Evolutionary conservation across 2,888 invertebrate genomes (phyloP).

Genomic region (Lochmaea crataegi): DNA sequence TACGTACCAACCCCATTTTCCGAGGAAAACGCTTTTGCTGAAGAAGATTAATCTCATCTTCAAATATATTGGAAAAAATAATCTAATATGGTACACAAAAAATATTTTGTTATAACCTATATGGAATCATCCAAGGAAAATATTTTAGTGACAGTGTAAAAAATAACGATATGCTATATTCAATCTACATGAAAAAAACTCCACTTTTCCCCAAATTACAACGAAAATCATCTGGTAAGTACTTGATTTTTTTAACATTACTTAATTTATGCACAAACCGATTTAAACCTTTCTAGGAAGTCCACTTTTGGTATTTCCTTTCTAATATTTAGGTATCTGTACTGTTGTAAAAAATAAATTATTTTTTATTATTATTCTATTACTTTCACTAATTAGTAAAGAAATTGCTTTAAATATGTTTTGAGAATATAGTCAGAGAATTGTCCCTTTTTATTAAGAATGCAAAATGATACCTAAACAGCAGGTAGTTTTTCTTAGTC

Average conservation of each 20-base stretch:
- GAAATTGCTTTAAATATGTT: background rate
- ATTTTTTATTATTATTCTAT: constrained; percentile 1
- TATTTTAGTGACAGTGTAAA: constrained; percentile 34
- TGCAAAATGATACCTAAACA: background rate
- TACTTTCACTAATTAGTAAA: background rate
- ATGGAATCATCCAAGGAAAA: constrained; percentile 17
- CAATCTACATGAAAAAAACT: constrained; percentile 34
- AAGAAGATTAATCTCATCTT: background rate
- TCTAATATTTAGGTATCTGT: background rate
- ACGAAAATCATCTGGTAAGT: constrained; percentile 34
- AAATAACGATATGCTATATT: constrained; percentile 34
- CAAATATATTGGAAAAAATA: background rate
- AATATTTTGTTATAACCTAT: constrained; percentile 18
- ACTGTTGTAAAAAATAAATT: background rate
- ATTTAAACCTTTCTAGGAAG: background rate
- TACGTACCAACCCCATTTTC: constrained; percentile 17
- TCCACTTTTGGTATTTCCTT: background rate
- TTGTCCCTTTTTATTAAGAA: background rate
- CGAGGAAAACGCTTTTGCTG: background rate
- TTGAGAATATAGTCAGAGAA: constrained; percentile 1
- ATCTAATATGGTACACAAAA: constrained; percentile 14
- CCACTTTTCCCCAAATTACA: constrained; percentile 33
- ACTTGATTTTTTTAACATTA: background rate
- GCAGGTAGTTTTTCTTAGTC: background rate
- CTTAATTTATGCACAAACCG: background rate